A percentile compares a stretch with the other conserved stretches of the same genome.
These are phyloP conservation scores for Pomacea canaliculata DNA, from an alignment of 2,888 invertebrate species.

Conservation along the genomic window DNA sequence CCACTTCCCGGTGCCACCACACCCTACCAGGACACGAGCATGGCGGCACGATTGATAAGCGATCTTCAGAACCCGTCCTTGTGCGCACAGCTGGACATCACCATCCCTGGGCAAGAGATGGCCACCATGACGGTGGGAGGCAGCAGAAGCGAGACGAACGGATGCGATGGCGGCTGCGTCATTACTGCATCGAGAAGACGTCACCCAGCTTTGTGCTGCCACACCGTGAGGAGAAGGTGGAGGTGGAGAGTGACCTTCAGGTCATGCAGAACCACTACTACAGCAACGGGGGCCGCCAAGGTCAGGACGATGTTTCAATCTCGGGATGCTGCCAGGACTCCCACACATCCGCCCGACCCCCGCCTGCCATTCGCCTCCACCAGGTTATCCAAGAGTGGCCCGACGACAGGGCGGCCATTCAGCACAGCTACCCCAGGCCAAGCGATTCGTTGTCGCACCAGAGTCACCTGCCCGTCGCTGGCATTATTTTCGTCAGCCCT, in stretches of 20 bases:
- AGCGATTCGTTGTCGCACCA: constrained; percentile 10
- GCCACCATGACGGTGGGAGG: background rate
- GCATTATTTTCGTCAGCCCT: constrained; percentile 19
- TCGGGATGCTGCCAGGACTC: constrained; percentile 11
- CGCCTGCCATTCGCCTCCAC: too few relatives aligned
- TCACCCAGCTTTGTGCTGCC: constrained; percentile 21
- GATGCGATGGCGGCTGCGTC: background rate
- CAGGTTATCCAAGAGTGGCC: too few relatives aligned
- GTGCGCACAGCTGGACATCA: constrained; percentile 1
- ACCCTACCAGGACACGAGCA: too few relatives aligned
- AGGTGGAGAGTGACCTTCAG: constrained; percentile 18
- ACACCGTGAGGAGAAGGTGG: constrained; percentile 19
- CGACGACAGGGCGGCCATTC: too few relatives aligned
- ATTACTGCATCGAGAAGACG: constrained; percentile 23
- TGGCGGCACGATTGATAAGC: too few relatives aligned
- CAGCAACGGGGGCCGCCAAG: background rate
- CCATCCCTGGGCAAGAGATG: background rate
- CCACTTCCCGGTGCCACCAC: too few relatives aligned
- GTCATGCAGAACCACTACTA: constrained; percentile 26
- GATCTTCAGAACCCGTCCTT: too few relatives aligned
- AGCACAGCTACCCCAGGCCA: too few relatives aligned
- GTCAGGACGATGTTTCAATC: background rate
- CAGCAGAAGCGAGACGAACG: background rate
- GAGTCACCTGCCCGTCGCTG: constrained; percentile 8
- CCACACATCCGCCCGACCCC: background rate